Evolutionary conservation across 2,797 vertebrate species (phyloP).

Genomic region (Hippopotamyrus pictus): DNA sequence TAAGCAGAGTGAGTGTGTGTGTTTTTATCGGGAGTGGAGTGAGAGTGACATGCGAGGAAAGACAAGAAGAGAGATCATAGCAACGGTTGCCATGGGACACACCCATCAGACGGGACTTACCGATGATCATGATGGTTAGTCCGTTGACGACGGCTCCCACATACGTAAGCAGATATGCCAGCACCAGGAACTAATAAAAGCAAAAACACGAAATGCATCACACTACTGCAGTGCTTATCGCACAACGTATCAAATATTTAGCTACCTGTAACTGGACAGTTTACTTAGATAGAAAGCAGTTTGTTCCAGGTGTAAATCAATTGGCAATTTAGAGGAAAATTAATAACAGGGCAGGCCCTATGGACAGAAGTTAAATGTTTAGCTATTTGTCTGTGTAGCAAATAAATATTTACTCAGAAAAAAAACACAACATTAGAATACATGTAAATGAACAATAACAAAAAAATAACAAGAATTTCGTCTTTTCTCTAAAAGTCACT

Average conservation of each 20-base stretch:
- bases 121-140: conserved; percentile 80
- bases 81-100: too few relatives aligned
- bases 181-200: conserved; percentile 66
- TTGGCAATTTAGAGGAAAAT: background rate
- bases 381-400: background rate
- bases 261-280: background rate
- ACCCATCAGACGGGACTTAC: conserved; percentile 49
- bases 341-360: background rate
- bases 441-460: background rate
- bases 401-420: background rate
- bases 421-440: background rate
- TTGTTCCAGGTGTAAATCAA: background rate
- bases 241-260: background rate
- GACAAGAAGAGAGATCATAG: background rate
- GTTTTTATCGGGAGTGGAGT: background rate
- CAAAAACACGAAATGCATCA: background rate
- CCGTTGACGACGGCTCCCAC: conserved; percentile 81
- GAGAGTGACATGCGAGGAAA: background rate
- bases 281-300: background rate
- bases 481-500: background rate
- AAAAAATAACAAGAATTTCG: background rate
- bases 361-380: background rate
- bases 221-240: background rate
- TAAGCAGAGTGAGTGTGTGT: background rate
- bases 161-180: conserved; percentile 84